A percentile compares a stretch with the other conserved stretches of the same genome.
These are phyloP conservation scores for Semaprochilodus insignis DNA, from an alignment of 2,797 vertebrate genomes.

Conservation along the genomic window DNA sequence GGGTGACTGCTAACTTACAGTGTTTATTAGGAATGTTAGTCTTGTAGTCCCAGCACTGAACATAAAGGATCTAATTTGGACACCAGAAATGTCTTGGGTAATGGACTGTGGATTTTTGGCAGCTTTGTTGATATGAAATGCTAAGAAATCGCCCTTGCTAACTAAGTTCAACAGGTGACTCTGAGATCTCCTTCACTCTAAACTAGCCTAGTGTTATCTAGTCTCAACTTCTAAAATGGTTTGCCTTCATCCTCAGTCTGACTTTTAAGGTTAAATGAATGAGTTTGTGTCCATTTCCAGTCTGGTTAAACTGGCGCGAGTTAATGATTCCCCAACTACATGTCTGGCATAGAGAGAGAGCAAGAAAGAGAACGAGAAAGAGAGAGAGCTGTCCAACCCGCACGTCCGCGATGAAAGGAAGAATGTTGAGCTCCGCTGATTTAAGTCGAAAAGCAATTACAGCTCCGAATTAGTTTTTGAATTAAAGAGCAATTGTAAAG, in stretches of 20 bases:
- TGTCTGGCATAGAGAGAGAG: constrained; percentile 43
- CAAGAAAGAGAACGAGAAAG: neutral
- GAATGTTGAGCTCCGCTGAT: constrained; percentile 92
- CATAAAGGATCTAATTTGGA: no score
- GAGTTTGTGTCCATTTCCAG: constrained; percentile 34
- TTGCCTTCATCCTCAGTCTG: constrained; percentile 24
- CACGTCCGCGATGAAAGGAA: constrained; percentile 80
- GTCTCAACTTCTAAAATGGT: neutral
- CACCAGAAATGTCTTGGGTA: no score
- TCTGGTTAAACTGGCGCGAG: constrained; percentile 52
- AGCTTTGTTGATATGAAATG: no score
- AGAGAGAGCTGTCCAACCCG: constrained; percentile 42
- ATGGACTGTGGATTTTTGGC: no score
- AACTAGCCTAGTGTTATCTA: no score
- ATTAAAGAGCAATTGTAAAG: constrained; percentile 93
- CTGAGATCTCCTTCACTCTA: no score
- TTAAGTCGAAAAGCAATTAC: constrained; percentile 96
- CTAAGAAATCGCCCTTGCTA: neutral
- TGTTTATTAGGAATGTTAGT: no score
- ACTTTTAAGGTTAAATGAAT: constrained; percentile 14
- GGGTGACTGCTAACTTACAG: no score
- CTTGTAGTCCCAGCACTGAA: no score
- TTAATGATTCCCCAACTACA: constrained; percentile 49
- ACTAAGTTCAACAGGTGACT: neutral
- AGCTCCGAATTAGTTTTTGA: constrained; percentile 94